These are phyloP conservation scores for Eonycteris spelaea DNA, from an alignment of 2,113 vertebrate species.

Conservation along the genomic window DNA sequence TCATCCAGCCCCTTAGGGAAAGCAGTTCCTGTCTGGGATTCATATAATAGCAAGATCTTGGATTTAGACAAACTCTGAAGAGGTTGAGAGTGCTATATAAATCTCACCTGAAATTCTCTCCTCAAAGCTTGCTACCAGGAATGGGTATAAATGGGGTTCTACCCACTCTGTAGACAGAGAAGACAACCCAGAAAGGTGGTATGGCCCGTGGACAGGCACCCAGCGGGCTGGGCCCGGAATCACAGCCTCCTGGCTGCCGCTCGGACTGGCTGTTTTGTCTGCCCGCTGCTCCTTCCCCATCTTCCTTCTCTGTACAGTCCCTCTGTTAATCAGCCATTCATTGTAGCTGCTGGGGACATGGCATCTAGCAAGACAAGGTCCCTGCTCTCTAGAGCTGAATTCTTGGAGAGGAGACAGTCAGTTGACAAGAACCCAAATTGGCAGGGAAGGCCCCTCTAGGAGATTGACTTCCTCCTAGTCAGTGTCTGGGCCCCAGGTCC, in stretches of 20 bases:
- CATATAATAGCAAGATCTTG: background rate
- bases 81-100: background rate
- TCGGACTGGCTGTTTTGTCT: background rate
- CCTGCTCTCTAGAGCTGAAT: background rate
- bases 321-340: background rate
- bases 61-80: constrained; percentile 18
- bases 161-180: background rate
- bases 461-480: background rate
- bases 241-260: background rate
- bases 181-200: background rate
- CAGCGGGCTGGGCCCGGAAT: background rate
- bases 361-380: background rate
- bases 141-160: background rate
- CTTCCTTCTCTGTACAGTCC: background rate
- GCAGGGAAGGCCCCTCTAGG: background rate
- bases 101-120: background rate
- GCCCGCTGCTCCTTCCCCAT: background rate
- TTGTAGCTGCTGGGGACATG: background rate
- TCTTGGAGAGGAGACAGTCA: background rate
- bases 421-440: background rate
- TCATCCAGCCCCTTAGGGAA: background rate
- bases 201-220: fast-evolving
- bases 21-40: constrained; percentile 32
- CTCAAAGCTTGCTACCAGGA: background rate
- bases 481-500: background rate